Conservation (phyloP, 2,888 invertebrate genomes). For the Tortricodes alternella region DNA sequence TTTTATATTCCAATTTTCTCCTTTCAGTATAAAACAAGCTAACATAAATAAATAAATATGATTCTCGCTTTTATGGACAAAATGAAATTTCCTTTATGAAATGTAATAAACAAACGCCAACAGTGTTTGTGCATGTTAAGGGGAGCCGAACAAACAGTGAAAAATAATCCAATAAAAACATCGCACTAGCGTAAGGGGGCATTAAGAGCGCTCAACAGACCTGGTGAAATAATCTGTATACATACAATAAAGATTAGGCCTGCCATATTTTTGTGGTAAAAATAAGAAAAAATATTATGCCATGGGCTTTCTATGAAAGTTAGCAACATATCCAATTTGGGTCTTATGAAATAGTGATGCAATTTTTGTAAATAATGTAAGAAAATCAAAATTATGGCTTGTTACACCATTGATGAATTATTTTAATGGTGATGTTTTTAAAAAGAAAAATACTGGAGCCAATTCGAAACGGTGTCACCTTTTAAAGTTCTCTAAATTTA, state of each 20-base stretch:
- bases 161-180: constrained; percentile 21
- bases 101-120: constrained; percentile 7
- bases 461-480: too few species aligned
- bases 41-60: constrained; percentile 1
- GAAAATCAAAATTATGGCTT: neutral
- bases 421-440: too few species aligned
- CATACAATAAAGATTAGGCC: neutral
- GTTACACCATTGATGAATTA: too few species aligned
- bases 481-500: too few species aligned
- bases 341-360: neutral
- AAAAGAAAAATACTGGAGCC: too few species aligned
- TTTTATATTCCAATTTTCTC: neutral
- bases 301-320: neutral
- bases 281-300: neutral
- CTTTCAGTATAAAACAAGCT: too few species aligned
- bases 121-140: constrained; percentile 12
- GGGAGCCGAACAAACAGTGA: constrained; percentile 14
- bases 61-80: neutral
- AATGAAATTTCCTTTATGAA: constrained; percentile 7
- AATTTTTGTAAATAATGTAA: neutral
- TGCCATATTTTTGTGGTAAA: neutral
- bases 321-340: neutral
- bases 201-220: neutral
- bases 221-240: neutral
- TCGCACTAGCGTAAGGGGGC: constrained; percentile 7